These are phyloP conservation scores for Diplodus puntazzo DNA, from an alignment of 2,797 vertebrate species.

Conservation along the genomic window DNA sequence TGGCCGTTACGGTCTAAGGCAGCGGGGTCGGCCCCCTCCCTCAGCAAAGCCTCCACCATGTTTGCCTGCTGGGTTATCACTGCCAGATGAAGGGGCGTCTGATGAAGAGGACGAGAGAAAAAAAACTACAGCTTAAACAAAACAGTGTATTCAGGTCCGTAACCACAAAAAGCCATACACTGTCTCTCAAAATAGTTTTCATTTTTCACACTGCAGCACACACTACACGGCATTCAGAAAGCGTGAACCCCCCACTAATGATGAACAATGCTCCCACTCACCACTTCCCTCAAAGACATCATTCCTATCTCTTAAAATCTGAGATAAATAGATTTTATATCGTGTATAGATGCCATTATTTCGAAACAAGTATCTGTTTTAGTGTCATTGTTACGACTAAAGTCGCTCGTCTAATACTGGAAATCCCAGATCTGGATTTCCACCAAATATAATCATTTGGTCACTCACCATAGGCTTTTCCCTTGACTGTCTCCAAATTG, in stretches of 20 bases:
- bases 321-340: background rate
- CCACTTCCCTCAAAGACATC: background rate
- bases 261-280: conserved; percentile 22
- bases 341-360: background rate
- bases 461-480: background rate
- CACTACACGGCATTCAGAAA: conserved; percentile 8
- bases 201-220: conserved; percentile 25
- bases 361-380: background rate
- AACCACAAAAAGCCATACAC: conserved; percentile 8
- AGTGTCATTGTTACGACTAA: background rate
- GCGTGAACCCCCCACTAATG: background rate
- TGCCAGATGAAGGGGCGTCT: conserved; percentile 93
- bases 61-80: conserved; percentile 88
- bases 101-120: conserved; percentile 22
- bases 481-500: background rate
- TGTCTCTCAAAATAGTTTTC: conserved; percentile 14
- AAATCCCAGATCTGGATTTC: conserved; percentile 25
- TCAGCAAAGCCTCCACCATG: conserved; percentile 84
- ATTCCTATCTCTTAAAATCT: background rate
- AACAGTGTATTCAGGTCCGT: conserved; percentile 7
- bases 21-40: conserved; percentile 85
- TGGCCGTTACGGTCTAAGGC: conserved; percentile 91
- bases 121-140: conserved; percentile 39
- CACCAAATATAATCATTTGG: conserved; percentile 1
- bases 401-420: conserved; percentile 16